These are phyloP conservation scores for Siniperca undulata DNA, from an alignment of 2,797 vertebrate genomes.

Conservation along the genomic window DNA sequence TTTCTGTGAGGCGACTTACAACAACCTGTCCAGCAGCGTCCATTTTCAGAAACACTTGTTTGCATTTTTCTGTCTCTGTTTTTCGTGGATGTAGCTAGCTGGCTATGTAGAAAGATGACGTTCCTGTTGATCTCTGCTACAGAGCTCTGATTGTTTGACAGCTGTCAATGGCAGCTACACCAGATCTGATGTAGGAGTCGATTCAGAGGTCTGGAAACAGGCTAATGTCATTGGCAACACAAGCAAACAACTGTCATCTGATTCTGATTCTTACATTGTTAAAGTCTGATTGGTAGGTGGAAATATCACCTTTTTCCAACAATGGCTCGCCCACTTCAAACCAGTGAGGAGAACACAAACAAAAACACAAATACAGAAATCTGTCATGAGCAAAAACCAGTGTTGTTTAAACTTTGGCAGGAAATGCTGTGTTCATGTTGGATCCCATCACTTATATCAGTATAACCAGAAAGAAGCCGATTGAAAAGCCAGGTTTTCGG, in stretches of 20 bases:
- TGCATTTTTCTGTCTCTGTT: too few species aligned
- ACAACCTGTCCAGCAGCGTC: too few species aligned
- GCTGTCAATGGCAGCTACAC: neutral
- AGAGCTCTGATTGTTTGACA: neutral
- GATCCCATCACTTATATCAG: neutral
- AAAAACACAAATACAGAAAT: neutral
- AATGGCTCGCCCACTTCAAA: neutral
- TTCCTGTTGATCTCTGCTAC: neutral
- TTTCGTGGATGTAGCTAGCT: too few species aligned
- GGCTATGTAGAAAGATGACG: neutral
- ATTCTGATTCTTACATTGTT: neutral
- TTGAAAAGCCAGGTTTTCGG: too few species aligned
- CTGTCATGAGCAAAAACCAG: neutral
- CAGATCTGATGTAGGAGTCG: neutral
- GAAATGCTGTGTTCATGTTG: too few species aligned
- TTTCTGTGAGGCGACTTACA: neutral
- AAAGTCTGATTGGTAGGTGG: neutral
- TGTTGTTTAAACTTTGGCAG: neutral
- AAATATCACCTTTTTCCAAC: neutral
- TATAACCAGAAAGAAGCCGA: neutral
- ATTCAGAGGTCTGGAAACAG: neutral
- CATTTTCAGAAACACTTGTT: neutral
- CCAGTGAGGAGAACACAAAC: neutral
- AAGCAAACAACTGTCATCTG: neutral
- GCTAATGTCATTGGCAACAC: neutral